These are phyloP conservation scores for Amia ocellicauda DNA, from an alignment of 2,113 vertebrate genomes.

Conservation along the genomic window DNA sequence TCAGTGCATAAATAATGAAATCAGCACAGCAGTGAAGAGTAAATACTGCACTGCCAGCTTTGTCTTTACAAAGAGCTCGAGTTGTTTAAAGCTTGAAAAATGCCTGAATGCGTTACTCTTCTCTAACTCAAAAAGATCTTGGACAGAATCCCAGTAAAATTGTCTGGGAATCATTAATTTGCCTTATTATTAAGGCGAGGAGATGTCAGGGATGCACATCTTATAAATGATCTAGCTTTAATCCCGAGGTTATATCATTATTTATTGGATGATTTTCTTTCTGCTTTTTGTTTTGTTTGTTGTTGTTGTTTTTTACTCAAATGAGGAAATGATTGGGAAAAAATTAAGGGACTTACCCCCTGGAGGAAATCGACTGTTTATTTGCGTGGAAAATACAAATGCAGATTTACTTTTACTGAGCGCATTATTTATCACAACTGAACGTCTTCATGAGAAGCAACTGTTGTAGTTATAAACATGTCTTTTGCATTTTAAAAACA, in stretches of 20 bases:
- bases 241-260: background rate
- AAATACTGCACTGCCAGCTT: conserved; percentile 20
- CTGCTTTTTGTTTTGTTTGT: too few species aligned
- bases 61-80: background rate
- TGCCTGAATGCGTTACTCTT: conserved; percentile 10
- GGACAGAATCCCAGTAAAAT: conserved; percentile 13
- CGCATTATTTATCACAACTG: background rate
- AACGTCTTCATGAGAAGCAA: background rate
- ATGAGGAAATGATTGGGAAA: background rate
- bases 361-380: background rate
- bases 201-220: conserved; percentile 9
- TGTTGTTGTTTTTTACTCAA: background rate
- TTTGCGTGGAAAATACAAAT: background rate
- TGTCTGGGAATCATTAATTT: conserved; percentile 16
- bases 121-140: conserved; percentile 9
- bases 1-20: conserved; percentile 20
- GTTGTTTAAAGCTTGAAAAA: conserved; percentile 6
- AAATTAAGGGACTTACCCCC: background rate
- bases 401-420: background rate
- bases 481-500: too few species aligned
- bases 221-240: conserved; percentile 13
- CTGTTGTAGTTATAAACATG: too few species aligned
- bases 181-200: conserved; percentile 13
- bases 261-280: background rate
- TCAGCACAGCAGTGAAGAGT: conserved; percentile 15